phyloP scores from a whole-genome alignment of 2,113 vertebrate genomes.

The Pagrus major region DNA sequence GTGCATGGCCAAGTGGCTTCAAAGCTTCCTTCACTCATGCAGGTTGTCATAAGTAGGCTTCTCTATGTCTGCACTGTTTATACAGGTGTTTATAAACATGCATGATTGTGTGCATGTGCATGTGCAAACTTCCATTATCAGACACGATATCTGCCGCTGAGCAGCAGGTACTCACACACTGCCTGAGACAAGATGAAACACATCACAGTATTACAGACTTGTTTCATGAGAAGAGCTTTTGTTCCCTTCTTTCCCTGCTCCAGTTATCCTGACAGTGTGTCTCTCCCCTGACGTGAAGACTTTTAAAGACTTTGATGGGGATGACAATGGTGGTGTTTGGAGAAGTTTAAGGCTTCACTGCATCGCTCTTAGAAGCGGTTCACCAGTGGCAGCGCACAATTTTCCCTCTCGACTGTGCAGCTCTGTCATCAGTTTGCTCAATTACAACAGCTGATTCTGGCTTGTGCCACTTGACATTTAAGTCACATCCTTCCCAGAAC shows the following conservation, averaged over 20 bases:
- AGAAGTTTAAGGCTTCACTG: conserved; percentile 9
- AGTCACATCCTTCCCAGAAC: neutral
- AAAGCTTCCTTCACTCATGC: neutral
- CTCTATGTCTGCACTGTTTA: neutral
- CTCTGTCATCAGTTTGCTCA: conserved; percentile 27
- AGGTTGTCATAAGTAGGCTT: neutral
- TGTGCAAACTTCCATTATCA: neutral
- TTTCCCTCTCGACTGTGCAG: neutral
- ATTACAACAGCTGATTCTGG: conserved; percentile 26
- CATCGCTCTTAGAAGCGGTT: neutral
- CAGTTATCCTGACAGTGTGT: conserved; percentile 10
- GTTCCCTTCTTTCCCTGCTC: neutral
- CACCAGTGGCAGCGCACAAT: neutral
- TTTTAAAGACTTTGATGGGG: neutral
- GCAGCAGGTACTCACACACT: neutral
- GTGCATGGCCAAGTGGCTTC: neutral
- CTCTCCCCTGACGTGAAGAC: neutral
- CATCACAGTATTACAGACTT: neutral
- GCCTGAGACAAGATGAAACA: conserved; percentile 35
- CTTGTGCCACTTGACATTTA: conserved; percentile 6
- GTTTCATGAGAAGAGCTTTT: too few relatives aligned
- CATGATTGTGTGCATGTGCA: neutral
- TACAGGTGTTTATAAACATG: neutral
- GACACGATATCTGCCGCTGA: neutral
- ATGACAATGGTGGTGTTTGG: neutral